Evolutionary conservation across 2,888 invertebrate species (phyloP).

Genomic region (Glyphotaelius pellucidus): DNA sequence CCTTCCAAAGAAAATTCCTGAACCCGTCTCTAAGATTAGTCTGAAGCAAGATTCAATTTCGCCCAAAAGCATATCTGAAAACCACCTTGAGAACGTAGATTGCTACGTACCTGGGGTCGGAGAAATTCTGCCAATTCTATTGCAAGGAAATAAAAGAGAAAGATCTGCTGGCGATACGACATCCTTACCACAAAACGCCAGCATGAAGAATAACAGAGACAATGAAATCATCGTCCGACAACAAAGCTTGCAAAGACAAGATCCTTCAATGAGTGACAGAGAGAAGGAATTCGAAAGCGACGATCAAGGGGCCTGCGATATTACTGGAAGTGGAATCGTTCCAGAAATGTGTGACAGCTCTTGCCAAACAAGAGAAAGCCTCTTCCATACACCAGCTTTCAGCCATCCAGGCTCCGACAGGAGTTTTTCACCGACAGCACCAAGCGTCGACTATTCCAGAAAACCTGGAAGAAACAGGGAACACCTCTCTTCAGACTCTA

Average conservation of each 20-base stretch:
- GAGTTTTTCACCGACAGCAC: slow-evolving; percentile 66
- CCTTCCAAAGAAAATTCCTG: slow-evolving; percentile 71
- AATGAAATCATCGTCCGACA: slow-evolving; percentile 61
- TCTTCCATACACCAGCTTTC: slow-evolving; percentile 76
- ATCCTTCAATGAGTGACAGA: slow-evolving; percentile 52
- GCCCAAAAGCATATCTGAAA: slow-evolving; percentile 49
- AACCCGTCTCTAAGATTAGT: slow-evolving; percentile 70
- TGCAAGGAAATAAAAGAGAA: slow-evolving; percentile 59
- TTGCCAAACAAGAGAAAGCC: slow-evolving; percentile 90
- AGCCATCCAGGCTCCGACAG: slow-evolving; percentile 55
- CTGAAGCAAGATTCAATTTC: slow-evolving; percentile 60
- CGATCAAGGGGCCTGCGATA: slow-evolving; percentile 65
- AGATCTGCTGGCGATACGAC: slow-evolving; percentile 39
- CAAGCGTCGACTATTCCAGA: slow-evolving; percentile 66
- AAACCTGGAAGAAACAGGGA: slow-evolving; percentile 58
- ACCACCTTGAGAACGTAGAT: slow-evolving; percentile 63
- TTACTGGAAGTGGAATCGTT: slow-evolving; percentile 68
- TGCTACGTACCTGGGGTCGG: slow-evolving; percentile 76
- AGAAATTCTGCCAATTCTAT: slow-evolving; percentile 64
- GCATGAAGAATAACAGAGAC: slow-evolving; percentile 62
- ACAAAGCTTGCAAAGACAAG: slow-evolving; percentile 60
- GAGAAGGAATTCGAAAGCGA: slow-evolving; percentile 60
- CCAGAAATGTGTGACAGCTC: slow-evolving; percentile 85
- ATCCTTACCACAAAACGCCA: slow-evolving; percentile 43
- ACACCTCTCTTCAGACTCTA: slow-evolving; percentile 68